Conservation (phyloP, 2,113 vertebrate species). For the Sturnira hondurensis region DNA sequence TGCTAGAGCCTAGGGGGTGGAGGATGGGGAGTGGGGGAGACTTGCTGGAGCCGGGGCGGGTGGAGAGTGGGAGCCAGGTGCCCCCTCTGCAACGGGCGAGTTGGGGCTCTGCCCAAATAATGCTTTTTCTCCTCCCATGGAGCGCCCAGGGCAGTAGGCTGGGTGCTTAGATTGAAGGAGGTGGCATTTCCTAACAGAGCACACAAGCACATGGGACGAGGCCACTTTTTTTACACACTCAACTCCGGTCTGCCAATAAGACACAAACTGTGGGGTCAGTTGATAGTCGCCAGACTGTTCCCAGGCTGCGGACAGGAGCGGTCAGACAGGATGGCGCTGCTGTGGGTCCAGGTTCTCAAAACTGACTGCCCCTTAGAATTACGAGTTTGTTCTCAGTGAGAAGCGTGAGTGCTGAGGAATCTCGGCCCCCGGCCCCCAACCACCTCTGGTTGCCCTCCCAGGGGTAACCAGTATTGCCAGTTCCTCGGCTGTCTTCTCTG, state of each 20-base stretch:
- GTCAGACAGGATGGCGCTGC: not conserved
- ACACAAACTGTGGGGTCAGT: not conserved
- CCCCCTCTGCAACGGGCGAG: not conserved
- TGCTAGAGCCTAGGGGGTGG: not conserved
- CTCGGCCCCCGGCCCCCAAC: accelerated
- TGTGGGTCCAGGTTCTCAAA: not conserved
- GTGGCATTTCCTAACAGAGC: not conserved
- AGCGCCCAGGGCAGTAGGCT: not conserved
- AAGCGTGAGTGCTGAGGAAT: not conserved
- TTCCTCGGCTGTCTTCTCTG: not conserved
- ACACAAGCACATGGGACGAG: not conserved
- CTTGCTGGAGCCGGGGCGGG: not conserved
- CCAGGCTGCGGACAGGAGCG: not conserved
- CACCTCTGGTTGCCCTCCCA: not conserved
- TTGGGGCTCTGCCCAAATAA: not conserved
- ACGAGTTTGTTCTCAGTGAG: not conserved
- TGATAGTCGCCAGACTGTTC: not conserved
- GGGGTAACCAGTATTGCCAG: not conserved
- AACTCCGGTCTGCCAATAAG: not conserved
- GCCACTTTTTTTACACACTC: not conserved
- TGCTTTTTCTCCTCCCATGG: not conserved
- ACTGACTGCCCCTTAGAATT: not conserved
- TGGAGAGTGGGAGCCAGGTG: not conserved
- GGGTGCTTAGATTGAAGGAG: not conserved
- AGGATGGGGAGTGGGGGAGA: not conserved